Evolutionary conservation across 2,113 vertebrate genomes (phyloP).

Genomic region (Marmota monax): DNA sequence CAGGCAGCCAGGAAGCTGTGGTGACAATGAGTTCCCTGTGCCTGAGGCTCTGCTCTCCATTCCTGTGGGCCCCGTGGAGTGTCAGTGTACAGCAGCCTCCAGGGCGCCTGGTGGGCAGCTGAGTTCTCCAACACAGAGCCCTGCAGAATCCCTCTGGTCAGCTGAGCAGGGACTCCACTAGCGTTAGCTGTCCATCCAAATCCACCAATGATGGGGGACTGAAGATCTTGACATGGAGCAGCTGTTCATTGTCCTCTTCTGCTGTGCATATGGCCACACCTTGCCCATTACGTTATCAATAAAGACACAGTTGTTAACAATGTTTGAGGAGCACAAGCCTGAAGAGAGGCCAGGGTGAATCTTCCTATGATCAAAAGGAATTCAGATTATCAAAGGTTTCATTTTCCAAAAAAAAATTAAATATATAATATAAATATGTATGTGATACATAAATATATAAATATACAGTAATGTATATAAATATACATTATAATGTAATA

Average conservation of each 20-base stretch:
- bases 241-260: neutral
- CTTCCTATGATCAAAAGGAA: neutral
- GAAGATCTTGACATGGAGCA: neutral
- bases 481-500: too few relatives aligned
- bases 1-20: neutral
- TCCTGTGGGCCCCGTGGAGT: neutral
- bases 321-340: neutral
- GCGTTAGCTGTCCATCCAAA: neutral
- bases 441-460: too few relatives aligned
- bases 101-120: fast-evolving
- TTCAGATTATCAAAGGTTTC: neutral
- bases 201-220: too few relatives aligned
- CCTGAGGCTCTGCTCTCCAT: neutral
- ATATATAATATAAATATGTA: too few relatives aligned
- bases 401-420: too few relatives aligned
- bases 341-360: neutral
- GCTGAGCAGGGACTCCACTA: neutral
- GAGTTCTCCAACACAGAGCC: neutral
- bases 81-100: neutral
- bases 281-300: neutral
- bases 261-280: neutral
- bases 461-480: too few relatives aligned
- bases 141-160: neutral
- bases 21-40: fast-evolving
- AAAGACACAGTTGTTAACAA: neutral